A percentile compares a stretch with the other conserved stretches of the same genome.
These are phyloP conservation scores for Buteo buteo DNA, from an alignment of 2,113 vertebrate genomes.

Conservation along the genomic window DNA sequence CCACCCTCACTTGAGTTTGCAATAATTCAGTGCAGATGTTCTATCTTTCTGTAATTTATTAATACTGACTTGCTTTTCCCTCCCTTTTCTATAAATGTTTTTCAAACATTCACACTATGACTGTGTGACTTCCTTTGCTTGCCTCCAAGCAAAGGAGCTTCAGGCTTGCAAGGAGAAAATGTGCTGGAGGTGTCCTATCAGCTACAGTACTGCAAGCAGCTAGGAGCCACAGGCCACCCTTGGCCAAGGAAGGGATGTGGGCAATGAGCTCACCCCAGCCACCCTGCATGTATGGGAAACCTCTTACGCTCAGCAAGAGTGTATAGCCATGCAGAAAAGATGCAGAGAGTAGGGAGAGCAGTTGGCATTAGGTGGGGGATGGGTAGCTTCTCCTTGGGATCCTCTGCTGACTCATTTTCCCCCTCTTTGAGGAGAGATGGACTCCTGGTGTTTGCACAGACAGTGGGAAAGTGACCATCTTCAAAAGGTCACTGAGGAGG, in stretches of 20 bases:
- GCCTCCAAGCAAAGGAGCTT: not conserved
- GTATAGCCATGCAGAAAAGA: not conserved
- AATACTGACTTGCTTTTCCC: conserved; percentile 1
- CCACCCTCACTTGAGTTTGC: conserved; percentile 48
- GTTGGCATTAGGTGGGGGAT: not conserved
- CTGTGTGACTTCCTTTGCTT: not conserved
- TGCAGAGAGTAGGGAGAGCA: not conserved
- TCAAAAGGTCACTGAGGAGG: not conserved
- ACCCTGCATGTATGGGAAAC: not conserved
- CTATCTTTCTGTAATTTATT: conserved; percentile 51
- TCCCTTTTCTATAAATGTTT: conserved; percentile 34
- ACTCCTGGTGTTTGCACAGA: not conserved
- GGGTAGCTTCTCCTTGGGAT: not conserved
- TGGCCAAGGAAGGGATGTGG: not conserved
- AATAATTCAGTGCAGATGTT: conserved; percentile 51
- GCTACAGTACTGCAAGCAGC: not conserved
- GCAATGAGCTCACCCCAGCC: not conserved
- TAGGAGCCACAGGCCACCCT: not conserved
- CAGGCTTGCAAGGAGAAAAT: not conserved
- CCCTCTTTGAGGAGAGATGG: not conserved
- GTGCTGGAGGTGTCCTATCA: not conserved
- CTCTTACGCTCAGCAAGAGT: not conserved
- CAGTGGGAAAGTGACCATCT: not conserved
- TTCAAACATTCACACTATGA: conserved; percentile 4
- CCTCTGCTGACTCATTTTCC: not conserved